These are phyloP conservation scores for Villa cingulata DNA, from an alignment of 2,888 invertebrate genomes.

Conservation along the genomic window DNA sequence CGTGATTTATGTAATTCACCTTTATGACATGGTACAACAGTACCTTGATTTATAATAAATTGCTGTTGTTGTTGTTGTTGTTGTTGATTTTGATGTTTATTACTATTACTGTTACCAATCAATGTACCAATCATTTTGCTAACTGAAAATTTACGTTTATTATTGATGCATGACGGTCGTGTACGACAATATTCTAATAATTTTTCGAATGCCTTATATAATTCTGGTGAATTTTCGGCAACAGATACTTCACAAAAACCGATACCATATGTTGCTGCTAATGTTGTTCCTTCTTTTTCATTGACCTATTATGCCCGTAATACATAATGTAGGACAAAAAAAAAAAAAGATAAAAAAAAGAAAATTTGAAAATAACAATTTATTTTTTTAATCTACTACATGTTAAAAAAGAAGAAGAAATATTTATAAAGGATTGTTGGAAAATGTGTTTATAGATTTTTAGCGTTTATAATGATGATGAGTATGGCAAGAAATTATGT, in stretches of 20 bases:
- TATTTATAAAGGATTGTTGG: too few relatives aligned
- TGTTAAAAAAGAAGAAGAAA: too few relatives aligned
- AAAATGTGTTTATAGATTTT: too few relatives aligned
- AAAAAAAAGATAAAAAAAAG: constrained; percentile 1
- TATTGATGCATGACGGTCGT: constrained; percentile 34
- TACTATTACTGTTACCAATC: constrained; percentile 22
- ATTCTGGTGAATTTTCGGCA: constrained; percentile 60
- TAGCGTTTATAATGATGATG: too few relatives aligned
- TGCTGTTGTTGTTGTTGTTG: constrained; percentile 18
- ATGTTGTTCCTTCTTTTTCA: constrained; percentile 53
- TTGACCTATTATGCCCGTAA: too few relatives aligned
- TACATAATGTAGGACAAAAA: constrained; percentile 21
- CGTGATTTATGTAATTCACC: constrained; percentile 44
- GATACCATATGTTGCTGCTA: constrained; percentile 52
- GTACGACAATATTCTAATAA: constrained; percentile 52
- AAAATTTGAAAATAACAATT: not conserved
- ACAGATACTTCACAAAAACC: constrained; percentile 72
- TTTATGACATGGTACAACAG: constrained; percentile 46
- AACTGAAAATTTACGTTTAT: constrained; percentile 57
- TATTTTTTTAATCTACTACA: too few relatives aligned
- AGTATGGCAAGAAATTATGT: too few relatives aligned
- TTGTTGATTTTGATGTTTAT: constrained; percentile 14
- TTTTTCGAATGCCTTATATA: constrained; percentile 59
- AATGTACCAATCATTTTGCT: constrained; percentile 56
- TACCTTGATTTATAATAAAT: constrained; percentile 39